Percentiles rank a stretch among this genome's conserved stretches.
Conservation (phyloP, 2,797 vertebrate species). For the Argya squamiceps region DNA sequence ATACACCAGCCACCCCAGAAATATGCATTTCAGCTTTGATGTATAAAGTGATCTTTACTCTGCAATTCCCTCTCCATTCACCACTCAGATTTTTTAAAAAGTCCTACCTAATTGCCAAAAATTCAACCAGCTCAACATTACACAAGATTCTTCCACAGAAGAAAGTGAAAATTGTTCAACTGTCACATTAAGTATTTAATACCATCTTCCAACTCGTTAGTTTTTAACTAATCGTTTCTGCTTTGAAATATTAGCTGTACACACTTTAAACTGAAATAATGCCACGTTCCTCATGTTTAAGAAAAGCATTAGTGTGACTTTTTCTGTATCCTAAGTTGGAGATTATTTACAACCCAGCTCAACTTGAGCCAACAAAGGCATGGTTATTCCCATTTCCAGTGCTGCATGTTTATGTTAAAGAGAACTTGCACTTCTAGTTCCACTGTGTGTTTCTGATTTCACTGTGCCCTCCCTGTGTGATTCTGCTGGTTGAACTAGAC, state of each 20-base stretch:
- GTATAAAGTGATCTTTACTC: not conserved
- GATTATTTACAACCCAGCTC: not conserved
- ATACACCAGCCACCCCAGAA: not conserved
- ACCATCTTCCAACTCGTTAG: not conserved
- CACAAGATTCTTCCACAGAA: not conserved
- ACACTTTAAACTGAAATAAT: not conserved
- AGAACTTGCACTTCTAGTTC: conserved; percentile 43
- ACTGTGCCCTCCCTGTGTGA: not conserved
- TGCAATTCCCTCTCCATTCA: not conserved
- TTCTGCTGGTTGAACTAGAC: conserved; percentile 25
- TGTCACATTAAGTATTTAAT: not conserved
- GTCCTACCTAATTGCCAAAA: not conserved
- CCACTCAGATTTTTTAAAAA: not conserved
- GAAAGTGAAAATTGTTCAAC: not conserved
- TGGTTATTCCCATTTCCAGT: not conserved
- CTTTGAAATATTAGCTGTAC: not conserved
- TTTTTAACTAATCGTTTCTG: not conserved
- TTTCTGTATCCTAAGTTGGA: not conserved
- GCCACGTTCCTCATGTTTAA: not conserved
- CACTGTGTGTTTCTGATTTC: not conserved
- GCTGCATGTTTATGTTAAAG: not conserved
- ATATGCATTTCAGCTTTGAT: not conserved
- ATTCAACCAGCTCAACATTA: not conserved
- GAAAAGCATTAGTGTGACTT: not conserved
- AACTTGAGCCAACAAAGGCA: not conserved